Evolutionary conservation across 2,113 vertebrate species (phyloP).

Genomic region (Ceratotherium simum): DNA sequence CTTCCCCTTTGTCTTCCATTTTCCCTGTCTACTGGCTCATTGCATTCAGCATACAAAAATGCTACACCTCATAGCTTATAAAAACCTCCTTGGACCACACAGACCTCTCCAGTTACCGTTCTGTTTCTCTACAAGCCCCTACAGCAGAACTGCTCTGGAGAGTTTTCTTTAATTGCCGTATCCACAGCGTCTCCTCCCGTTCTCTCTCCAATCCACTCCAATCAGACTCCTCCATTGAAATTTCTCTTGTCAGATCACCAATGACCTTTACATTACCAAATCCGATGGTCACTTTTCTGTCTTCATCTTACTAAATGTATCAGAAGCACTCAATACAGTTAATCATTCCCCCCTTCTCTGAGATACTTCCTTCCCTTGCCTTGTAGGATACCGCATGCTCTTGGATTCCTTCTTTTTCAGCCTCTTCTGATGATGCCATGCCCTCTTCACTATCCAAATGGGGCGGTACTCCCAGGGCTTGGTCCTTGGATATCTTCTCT

Average conservation of each 20-base stretch:
- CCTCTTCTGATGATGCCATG: neutral
- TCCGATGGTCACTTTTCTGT: neutral
- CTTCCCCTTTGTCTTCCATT: neutral
- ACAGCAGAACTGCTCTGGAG: neutral
- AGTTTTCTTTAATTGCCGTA: neutral
- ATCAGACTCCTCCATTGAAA: neutral
- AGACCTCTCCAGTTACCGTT: neutral
- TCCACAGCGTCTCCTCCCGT: too few relatives aligned
- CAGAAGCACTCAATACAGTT: neutral
- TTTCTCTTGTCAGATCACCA: neutral
- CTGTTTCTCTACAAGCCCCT: neutral
- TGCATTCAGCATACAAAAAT: neutral
- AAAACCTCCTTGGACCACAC: neutral
- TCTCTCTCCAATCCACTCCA: neutral
- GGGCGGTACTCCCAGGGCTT: neutral
- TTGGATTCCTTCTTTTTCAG: neutral
- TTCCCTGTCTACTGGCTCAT: neutral
- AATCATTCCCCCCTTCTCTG: neutral
- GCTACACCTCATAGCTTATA: neutral
- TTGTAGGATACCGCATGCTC: neutral
- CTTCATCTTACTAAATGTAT: neutral
- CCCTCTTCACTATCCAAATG: neutral
- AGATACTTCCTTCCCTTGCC: neutral
- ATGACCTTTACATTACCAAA: neutral
- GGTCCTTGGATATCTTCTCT: neutral